phyloP scores from a whole-genome alignment of 2,888 invertebrate genomes.

The Parelbella ahira region DNA sequence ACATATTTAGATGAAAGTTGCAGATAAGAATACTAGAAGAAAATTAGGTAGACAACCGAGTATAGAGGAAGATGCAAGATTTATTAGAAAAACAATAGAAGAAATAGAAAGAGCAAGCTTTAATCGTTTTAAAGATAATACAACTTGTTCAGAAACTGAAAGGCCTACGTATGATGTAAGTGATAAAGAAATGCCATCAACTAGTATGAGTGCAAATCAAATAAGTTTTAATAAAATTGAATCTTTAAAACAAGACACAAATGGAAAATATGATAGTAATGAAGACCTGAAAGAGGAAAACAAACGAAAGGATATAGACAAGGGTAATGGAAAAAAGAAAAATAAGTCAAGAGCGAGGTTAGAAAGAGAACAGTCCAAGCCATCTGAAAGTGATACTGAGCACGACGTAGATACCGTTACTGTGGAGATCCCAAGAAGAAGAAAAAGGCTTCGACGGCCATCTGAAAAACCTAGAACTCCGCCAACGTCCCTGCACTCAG shows the following conservation, averaged over 20 bases:
- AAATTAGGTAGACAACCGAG: constrained; percentile 62
- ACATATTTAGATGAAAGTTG: constrained; percentile 47
- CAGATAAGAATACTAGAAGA: constrained; percentile 47
- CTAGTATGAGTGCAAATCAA: constrained; percentile 41
- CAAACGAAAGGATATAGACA: constrained; percentile 59
- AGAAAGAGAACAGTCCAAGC: constrained; percentile 73
- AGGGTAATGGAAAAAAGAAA: constrained; percentile 70
- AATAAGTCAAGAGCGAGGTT: constrained; percentile 67
- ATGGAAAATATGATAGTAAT: constrained; percentile 41
- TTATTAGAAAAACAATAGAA: constrained; percentile 71
- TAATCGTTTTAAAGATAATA: constrained; percentile 49
- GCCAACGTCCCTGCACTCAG: constrained; percentile 65
- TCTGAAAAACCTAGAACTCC: constrained; percentile 72
- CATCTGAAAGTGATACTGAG: constrained; percentile 73
- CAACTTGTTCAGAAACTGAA: constrained; percentile 36
- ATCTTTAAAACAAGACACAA: constrained; percentile 35
- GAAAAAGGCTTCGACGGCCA: constrained; percentile 63
- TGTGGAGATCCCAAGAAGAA: constrained; percentile 71
- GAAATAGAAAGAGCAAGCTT: constrained; percentile 71
- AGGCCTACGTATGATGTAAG: constrained; percentile 24
- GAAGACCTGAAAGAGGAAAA: constrained; percentile 55
- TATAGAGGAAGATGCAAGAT: constrained; percentile 71
- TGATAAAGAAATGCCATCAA: constrained; percentile 41
- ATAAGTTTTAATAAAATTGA: constrained; percentile 43
- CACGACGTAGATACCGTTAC: constrained; percentile 73